A percentile compares a stretch with the other conserved stretches of the same genome.
Conservation (phyloP, 1,140 invertebrate genomes). For the Plodia interpunctella region DNA sequence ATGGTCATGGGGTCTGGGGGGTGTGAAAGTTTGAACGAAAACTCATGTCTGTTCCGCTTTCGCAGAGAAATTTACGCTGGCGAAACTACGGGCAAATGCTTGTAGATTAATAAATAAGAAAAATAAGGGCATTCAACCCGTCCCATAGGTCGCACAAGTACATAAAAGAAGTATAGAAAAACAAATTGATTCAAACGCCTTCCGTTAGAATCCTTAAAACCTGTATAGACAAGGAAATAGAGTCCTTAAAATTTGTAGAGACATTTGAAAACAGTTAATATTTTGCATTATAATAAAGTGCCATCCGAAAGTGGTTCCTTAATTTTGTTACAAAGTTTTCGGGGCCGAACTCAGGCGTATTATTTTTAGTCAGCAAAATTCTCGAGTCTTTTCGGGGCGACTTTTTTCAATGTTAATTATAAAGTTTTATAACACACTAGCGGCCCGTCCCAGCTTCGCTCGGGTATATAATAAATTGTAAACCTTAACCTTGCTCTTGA, state of each 20-base stretch:
- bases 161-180: too few relatives aligned
- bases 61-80: too few relatives aligned
- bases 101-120: too few relatives aligned
- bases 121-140: too few relatives aligned
- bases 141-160: too few relatives aligned
- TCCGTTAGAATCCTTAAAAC: neutral
- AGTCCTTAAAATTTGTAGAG: neutral
- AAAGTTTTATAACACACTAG: conserved; percentile 1
- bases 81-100: too few relatives aligned
- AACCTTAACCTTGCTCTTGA: too few relatives aligned
- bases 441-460: too few relatives aligned
- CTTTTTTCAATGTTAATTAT: conserved; percentile 6
- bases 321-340: conserved; percentile 12
- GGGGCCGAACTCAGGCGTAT: neutral
- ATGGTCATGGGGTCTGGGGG: too few relatives aligned
- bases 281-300: conserved; percentile 13
- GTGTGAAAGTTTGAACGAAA: too few relatives aligned
- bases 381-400: neutral
- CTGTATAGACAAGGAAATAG: conserved; percentile 13
- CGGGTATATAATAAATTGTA: too few relatives aligned
- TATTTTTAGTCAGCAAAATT: conserved; percentile 7
- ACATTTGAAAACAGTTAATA: neutral
- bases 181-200: neutral
- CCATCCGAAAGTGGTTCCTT: neutral
- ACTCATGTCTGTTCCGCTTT: too few relatives aligned